Evolutionary conservation across 2,113 vertebrate species (phyloP).

Genomic region (Uria lomvia): DNA sequence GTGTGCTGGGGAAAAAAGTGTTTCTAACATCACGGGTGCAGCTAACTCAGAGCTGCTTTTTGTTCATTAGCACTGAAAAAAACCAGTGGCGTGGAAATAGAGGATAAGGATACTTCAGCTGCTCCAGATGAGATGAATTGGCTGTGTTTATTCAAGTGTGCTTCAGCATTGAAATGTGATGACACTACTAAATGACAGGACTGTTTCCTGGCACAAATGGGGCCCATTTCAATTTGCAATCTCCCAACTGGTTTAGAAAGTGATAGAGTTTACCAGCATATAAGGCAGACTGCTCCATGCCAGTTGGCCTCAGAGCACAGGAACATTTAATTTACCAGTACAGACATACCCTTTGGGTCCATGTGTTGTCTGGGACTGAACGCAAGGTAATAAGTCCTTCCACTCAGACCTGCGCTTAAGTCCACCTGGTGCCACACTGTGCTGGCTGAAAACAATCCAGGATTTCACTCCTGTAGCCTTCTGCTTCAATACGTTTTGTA

Average conservation of each 20-base stretch:
- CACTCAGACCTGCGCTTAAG: not conserved
- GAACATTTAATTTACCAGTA: conserved; percentile 1
- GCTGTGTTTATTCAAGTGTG: not conserved
- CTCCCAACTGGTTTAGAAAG: not conserved
- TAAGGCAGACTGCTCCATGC: not conserved
- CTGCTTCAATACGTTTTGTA: not conserved
- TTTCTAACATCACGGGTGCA: not conserved
- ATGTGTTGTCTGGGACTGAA: not conserved
- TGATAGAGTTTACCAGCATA: not conserved
- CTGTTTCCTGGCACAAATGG: not conserved
- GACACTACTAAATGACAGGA: not conserved
- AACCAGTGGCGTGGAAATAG: not conserved
- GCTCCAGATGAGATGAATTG: not conserved
- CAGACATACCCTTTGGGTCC: not conserved
- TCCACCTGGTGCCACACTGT: not conserved
- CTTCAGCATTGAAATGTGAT: not conserved
- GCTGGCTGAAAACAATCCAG: not conserved
- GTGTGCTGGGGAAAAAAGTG: not conserved
- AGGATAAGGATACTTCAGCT: not conserved
- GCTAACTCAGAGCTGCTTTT: not conserved
- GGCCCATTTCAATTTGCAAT: not conserved
- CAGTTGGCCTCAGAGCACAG: not conserved
- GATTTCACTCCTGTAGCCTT: not conserved
- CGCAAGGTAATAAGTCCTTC: not conserved
- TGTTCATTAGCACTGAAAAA: not conserved